Conservation (phyloP, 92 coral and sea anemone genomes). For the Umimayanthus kanabou region DNA sequence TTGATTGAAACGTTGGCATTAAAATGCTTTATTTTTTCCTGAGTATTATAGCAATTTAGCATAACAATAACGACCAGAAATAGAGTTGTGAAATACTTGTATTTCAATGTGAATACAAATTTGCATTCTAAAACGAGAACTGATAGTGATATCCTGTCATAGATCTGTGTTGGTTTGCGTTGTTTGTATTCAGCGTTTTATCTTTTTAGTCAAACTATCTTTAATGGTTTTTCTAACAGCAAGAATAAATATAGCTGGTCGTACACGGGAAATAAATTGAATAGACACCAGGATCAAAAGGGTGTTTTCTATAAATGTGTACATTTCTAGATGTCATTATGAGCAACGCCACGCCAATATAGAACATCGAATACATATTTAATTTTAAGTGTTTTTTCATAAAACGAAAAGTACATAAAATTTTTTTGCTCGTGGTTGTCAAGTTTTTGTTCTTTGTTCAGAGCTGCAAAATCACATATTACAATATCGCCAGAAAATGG, state of each 20-base stretch:
- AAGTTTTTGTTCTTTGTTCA: neutral
- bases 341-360: neutral
- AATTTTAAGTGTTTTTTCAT: neutral
- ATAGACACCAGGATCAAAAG: too few species aligned
- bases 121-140: neutral
- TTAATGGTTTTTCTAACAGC: neutral
- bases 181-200: neutral
- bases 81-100: neutral
- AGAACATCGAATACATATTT: neutral
- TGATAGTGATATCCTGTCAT: constrained; percentile 10
- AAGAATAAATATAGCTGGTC: neutral
- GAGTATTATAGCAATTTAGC: neutral
- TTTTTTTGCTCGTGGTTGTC: neutral
- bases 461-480: neutral
- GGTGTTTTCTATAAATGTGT: neutral
- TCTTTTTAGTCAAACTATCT: neutral
- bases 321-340: neutral
- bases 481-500: neutral
- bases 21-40: too few species aligned
- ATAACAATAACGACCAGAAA: neutral
- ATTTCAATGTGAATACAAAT: neutral
- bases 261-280: neutral
- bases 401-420: neutral
- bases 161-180: neutral
- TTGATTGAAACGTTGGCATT: neutral